phyloP scores from a whole-genome alignment of 2,113 vertebrate species.

The Elachura formosa region DNA sequence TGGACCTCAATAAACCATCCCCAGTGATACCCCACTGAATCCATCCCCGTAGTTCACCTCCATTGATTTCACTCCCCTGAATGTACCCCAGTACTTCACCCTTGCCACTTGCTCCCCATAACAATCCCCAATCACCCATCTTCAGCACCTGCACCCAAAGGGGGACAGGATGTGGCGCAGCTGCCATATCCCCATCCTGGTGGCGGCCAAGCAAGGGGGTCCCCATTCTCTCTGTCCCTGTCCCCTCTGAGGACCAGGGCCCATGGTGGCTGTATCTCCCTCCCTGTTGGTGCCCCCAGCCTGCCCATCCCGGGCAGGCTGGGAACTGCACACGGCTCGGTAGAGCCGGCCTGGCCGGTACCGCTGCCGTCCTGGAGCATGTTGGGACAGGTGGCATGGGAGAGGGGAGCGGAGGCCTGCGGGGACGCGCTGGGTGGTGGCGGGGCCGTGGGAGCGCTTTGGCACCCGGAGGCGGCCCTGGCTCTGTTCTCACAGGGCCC shows the following conservation, averaged over 20 bases:
- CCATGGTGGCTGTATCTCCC: fast-evolving
- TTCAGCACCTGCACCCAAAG: no score
- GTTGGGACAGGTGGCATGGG: constrained; percentile 15
- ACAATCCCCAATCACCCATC: fast-evolving
- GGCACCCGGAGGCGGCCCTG: not conserved
- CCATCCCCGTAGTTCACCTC: no score
- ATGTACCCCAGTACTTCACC: not conserved
- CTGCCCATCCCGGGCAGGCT: not conserved
- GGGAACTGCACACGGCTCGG: not conserved
- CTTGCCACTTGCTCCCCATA: fast-evolving
- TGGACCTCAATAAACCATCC: not conserved
- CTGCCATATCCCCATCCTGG: fast-evolving
- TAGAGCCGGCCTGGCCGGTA: constrained; percentile 39
- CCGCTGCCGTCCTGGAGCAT: not conserved
- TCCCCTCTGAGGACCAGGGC: not conserved
- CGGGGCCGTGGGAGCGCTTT: not conserved
- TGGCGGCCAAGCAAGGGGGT: fast-evolving
- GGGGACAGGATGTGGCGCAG: not conserved
- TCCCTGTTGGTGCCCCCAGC: not conserved
- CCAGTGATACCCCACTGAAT: not conserved
- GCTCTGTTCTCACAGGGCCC: not conserved
- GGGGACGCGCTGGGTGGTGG: not conserved
- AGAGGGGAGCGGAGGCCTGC: not conserved
- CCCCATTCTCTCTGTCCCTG: fast-evolving
- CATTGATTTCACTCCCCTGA: not conserved